Evolutionary conservation across 2,113 vertebrate genomes (phyloP).

Genomic region (Mirza zaza): DNA sequence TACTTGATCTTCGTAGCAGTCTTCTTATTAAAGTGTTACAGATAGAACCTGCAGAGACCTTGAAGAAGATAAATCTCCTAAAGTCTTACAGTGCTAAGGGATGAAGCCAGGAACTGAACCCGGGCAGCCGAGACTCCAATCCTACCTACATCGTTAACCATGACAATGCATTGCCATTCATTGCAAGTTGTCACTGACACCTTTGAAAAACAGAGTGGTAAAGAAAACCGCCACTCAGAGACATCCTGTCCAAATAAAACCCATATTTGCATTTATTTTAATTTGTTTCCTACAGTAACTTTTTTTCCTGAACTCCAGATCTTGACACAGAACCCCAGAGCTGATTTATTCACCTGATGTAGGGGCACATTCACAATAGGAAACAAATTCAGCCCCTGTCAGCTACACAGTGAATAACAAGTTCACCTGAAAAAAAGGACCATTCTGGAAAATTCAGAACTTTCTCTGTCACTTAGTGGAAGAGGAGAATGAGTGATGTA

Average conservation of each 20-base stretch:
- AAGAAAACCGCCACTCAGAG: background rate
- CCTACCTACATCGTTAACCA: background rate
- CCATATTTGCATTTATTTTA: background rate
- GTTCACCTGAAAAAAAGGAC: background rate
- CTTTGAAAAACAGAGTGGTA: background rate
- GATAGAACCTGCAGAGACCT: background rate
- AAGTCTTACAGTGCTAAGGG: background rate
- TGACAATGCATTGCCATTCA: background rate
- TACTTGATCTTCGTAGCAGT: background rate
- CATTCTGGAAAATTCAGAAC: background rate
- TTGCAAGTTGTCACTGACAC: background rate
- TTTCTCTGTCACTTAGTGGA: background rate
- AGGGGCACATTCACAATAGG: background rate
- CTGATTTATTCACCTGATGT: background rate
- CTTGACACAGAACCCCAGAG: background rate
- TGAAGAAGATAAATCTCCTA: background rate
- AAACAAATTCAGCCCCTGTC: background rate
- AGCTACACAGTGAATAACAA: background rate
- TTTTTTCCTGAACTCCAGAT: background rate
- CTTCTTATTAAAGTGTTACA: background rate
- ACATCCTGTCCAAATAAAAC: background rate
- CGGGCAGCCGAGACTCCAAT: too few species aligned
- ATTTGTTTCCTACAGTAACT: background rate
- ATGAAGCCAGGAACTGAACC: background rate
- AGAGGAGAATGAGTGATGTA: background rate